Conservation (phyloP, 1,140 invertebrate species). For the Lasaia peninsularis region DNA sequence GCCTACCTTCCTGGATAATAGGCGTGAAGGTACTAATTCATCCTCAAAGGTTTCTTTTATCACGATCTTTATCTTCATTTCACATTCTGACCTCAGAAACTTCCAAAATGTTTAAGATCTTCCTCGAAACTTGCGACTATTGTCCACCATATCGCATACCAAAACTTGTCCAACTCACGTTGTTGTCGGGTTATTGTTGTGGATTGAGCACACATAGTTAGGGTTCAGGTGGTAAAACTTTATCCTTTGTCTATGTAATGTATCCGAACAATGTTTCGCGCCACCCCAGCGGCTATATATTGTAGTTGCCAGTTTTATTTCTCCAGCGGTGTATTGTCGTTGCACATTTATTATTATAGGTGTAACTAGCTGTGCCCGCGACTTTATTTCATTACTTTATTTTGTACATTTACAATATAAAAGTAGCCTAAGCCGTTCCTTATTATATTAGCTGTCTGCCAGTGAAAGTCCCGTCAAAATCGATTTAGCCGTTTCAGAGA, state of each 20-base stretch:
- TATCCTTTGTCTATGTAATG: constrained; percentile 41
- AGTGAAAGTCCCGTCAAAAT: too few species aligned
- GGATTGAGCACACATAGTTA: constrained; percentile 35
- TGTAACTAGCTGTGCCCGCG: too few species aligned
- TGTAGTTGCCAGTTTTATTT: constrained; percentile 23
- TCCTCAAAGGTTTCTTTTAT: too few species aligned
- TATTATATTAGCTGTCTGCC: too few species aligned
- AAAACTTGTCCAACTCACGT: constrained; percentile 25
- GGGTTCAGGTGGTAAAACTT: constrained; percentile 34
- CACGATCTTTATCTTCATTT: too few species aligned
- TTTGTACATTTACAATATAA: too few species aligned
- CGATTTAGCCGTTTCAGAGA: too few species aligned
- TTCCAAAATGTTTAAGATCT: neutral
- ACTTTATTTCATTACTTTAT: too few species aligned
- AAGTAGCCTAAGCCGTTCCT: too few species aligned
- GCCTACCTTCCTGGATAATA: too few species aligned
- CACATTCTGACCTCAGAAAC: too few species aligned
- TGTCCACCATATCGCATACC: constrained; percentile 1
- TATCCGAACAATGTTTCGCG: constrained; percentile 40
- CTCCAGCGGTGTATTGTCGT: neutral
- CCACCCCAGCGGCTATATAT: constrained; percentile 28
- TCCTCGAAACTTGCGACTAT: neutral
- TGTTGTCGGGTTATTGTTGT: constrained; percentile 25
- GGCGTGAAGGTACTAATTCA: too few species aligned
- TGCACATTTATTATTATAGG: neutral